Base-by-base conservation (phyloP, 2,113 vertebrate genomes). In the Morone chrysops region DNA sequence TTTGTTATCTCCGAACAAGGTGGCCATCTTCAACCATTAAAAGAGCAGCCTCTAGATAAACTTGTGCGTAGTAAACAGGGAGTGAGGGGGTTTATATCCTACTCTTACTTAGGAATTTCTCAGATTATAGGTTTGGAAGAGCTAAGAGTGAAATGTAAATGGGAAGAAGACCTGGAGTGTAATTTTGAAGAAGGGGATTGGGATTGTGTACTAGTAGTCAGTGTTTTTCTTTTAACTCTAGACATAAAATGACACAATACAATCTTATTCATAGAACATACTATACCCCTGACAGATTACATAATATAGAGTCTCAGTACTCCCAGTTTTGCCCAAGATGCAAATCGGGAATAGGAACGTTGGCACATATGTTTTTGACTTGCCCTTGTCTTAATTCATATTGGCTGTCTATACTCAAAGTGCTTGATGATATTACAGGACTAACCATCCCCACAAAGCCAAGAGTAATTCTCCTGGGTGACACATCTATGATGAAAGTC, bases 221-320 rank as follows among this genome's bases (percentile, higher is more conserved):
- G 67, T 40, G 7, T 40, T 68, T 69, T 9, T 69, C 47, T 10
- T 45, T 71, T 25, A 10, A 60, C 6, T 9, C 10, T 14, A 18
- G 9, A 17, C 18, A 50, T 25, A 50, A 20, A 38, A 12, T 70
- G 48, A 75, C 9, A 75, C 43, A 48, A 48, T 48, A 36, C 14
- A 61, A 36, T 61, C 16, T 18, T 3, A 62, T 74, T 50, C 57
- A 61, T n/a, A 61, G 45, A 62, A 74, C 9, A 38, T 61, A n/a
- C 18, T 61, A 47, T 62, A 62, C 31, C 43, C 45, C 45, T 63
- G 57, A 51, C 31, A 62, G 41, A 2, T 12, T 61, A 13, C 43
- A 60, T 5, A 47, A 7, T 51, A 40, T 50, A n/a, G 62, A 45
- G 8, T 22, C 22, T 50, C 11, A 47, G 4, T 47, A 47, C 45